Evolutionary conservation across 1,140 invertebrate genomes (phyloP).

Genomic region (Glossosoma conforme): DNA sequence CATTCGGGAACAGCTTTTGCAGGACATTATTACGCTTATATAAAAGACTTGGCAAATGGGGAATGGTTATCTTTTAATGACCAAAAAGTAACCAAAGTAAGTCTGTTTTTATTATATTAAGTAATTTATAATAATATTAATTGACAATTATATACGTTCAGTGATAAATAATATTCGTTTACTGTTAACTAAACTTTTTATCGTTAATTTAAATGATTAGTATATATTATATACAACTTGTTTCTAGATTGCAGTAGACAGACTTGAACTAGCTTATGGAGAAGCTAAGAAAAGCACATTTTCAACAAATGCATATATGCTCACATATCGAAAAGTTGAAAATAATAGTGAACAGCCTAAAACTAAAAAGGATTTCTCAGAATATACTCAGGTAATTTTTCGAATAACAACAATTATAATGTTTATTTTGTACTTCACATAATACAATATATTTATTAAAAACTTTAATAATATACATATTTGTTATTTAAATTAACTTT

Average conservation of each 20-base stretch:
- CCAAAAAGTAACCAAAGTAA: constrained; percentile 62
- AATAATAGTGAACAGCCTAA: too few relatives aligned
- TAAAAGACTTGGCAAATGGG: constrained; percentile 76
- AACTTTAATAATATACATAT: too few relatives aligned
- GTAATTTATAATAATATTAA: too few relatives aligned
- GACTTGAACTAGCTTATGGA: constrained; percentile 82
- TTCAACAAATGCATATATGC: constrained; percentile 90
- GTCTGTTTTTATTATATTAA: constrained; percentile 18
- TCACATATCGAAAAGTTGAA: constrained; percentile 86
- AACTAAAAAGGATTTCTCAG: too few relatives aligned
- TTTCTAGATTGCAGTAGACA: constrained; percentile 69
- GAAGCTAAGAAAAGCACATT: constrained; percentile 65
- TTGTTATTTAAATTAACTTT: too few relatives aligned
- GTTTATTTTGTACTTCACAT: too few relatives aligned
- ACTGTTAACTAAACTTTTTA: too few relatives aligned
- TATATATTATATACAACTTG: constrained; percentile 7
- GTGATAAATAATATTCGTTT: too few relatives aligned
- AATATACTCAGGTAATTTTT: too few relatives aligned
- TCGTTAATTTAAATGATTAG: constrained; percentile 3
- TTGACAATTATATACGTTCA: too few relatives aligned
- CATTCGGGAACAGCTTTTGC: constrained; percentile 88
- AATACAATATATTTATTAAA: too few relatives aligned
- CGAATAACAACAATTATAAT: too few relatives aligned
- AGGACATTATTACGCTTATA: constrained; percentile 92
- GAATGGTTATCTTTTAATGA: constrained; percentile 85